Evolutionary conservation across 2,888 invertebrate genomes (phyloP).

Genomic region (Dryobotodes eremita): DNA sequence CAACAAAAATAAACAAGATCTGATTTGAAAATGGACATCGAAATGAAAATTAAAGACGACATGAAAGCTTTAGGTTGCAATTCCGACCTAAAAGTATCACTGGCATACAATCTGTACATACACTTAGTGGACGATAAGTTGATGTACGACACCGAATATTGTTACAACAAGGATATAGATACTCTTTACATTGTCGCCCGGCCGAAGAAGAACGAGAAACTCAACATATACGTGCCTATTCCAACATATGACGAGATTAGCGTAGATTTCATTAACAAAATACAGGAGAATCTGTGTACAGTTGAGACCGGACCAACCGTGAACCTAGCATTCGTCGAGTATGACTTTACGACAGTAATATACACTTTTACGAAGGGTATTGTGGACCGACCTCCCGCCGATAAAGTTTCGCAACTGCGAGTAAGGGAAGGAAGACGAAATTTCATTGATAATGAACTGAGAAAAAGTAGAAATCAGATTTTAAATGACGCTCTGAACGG

Average conservation of each 20-base stretch:
- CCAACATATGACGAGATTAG: constrained; percentile 80
- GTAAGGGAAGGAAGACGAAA: constrained; percentile 80
- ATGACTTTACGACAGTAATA: constrained; percentile 86
- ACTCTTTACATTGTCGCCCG: constrained; percentile 86
- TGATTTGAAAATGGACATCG: constrained; percentile 80
- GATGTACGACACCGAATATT: constrained; percentile 89
- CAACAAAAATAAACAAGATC: constrained; percentile 33
- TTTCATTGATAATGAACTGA: constrained; percentile 85
- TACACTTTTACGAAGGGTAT: constrained; percentile 86
- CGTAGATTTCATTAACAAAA: constrained; percentile 79
- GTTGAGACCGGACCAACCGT: constrained; percentile 85
- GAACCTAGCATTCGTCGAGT: constrained; percentile 86
- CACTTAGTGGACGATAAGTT: constrained; percentile 86
- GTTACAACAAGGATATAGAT: constrained; percentile 85
- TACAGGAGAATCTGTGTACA: constrained; percentile 87
- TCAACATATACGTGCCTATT: constrained; percentile 87
- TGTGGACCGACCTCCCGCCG: constrained; percentile 76
- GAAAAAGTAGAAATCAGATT: constrained; percentile 79
- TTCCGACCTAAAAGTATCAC: constrained; percentile 82
- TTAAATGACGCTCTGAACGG: constrained; percentile 84
- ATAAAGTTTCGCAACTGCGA: constrained; percentile 72
- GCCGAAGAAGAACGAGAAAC: constrained; percentile 81
- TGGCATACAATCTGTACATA: constrained; percentile 85
- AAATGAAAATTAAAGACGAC: constrained; percentile 85
- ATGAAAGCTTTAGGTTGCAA: constrained; percentile 86